phyloP scores from a whole-genome alignment of 2,888 invertebrate genomes.

The Tethea ocularis region DNA sequence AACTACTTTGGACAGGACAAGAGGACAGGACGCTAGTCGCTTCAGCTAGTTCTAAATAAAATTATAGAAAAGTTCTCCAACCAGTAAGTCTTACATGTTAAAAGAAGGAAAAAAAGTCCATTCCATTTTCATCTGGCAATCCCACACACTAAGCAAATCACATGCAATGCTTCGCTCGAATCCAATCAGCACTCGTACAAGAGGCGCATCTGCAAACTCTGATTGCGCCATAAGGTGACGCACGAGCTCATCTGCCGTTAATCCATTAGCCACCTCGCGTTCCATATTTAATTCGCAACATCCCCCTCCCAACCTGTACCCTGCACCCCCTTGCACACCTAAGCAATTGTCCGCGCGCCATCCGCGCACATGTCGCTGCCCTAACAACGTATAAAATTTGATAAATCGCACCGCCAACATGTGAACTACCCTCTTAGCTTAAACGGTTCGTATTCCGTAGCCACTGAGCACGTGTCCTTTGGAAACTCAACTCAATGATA shows the following conservation, averaged over 20 bases:
- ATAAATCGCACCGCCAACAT: conserved; percentile 82
- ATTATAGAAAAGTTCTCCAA: neutral
- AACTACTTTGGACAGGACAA: no score
- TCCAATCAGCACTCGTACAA: conserved; percentile 46
- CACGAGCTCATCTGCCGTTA: conserved; percentile 62
- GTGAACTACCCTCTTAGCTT: conserved; percentile 82
- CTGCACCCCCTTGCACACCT: conserved; percentile 42
- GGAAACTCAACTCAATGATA: conserved; percentile 37
- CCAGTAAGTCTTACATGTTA: neutral
- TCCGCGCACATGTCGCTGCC: conserved; percentile 77
- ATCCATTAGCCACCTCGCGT: conserved; percentile 78
- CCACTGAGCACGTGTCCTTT: conserved; percentile 23
- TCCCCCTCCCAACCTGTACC: conserved; percentile 37
- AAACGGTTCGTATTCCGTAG: conserved; percentile 64
- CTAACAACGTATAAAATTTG: conserved; percentile 79
- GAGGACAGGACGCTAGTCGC: no score
- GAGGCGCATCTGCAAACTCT: conserved; percentile 67
- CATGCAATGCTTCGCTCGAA: conserved; percentile 34
- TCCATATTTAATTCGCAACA: conserved; percentile 72
- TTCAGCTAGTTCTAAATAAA: no score
- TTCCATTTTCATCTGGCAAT: conserved; percentile 6
- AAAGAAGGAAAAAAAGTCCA: neutral
- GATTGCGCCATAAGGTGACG: conserved; percentile 73
- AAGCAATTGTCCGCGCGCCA: conserved; percentile 76
- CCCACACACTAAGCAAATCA: conserved; percentile 30